Base-by-base conservation (phyloP, 2,113 vertebrate genomes). In the Lutjanus erythropterus region DNA sequence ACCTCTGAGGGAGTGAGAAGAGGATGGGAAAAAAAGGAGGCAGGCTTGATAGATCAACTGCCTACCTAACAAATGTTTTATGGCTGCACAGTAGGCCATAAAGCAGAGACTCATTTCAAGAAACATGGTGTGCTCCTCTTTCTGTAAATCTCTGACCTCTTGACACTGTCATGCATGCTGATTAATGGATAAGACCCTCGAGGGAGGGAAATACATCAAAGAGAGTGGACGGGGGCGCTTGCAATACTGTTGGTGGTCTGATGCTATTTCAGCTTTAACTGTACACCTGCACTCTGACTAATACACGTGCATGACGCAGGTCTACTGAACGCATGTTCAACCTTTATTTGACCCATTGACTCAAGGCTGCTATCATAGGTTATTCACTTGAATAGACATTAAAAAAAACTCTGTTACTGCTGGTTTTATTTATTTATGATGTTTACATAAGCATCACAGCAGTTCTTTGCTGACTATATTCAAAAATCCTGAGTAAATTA, bases 121-220 rank as follows among this genome's bases (percentile, higher is more conserved):
- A 86, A 80, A 73, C 78, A 85, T 29, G 42, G 66, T 37, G 69
- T 52, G 62, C 79, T 71, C 55, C 50, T 70, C 81, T 68, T 74
- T 84, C 82, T 74, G 72, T 88, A 90, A 90, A 92, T 91, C 88
- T 83, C 75, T 87, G 80, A 83, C 85, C 85, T 87, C 41, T 69
- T 86, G 88, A 88, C 78, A 86, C 64, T 4, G 55, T 41, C 72
- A 55, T 60, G 35, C 46, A 52, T 9, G 27, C 29, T 81, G 80
- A 93, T 67, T 88, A 83, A 89, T 86, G 75, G 84, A 80, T 47
- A 77, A 52, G 69, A 84, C 71, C 78, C 81, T 86, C 65, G 6
- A 49, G 77, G 79, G 86, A 83, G 39, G 64, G 42, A 16, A 87
- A 91, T 68, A 73, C 29, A 89, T 92, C 81, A 90, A 66, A 76